phyloP scores from a whole-genome alignment of 2,888 invertebrate species.

The Arenicola marina region DNA sequence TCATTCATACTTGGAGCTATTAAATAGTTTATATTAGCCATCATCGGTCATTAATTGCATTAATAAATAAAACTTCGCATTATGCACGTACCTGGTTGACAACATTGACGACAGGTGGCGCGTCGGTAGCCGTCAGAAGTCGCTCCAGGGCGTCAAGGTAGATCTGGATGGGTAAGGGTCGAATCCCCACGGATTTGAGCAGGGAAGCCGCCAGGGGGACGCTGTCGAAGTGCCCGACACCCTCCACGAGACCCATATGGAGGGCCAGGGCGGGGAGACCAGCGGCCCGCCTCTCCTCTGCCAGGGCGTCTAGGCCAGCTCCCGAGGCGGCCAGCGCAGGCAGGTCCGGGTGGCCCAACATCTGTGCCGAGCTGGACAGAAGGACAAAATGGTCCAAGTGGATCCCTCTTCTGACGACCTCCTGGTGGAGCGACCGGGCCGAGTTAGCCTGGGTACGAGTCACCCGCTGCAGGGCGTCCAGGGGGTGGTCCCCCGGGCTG shows the following conservation, averaged over 20 bases:
- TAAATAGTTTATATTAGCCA: no score
- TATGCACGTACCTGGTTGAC: slow-evolving; percentile 15
- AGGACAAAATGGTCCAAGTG: slow-evolving; percentile 11
- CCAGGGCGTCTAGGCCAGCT: slow-evolving; percentile 3
- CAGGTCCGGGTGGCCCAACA: slow-evolving; percentile 6
- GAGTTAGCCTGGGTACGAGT: background rate
- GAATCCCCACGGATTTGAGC: no score
- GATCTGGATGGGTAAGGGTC: no score
- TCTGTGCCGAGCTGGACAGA: slow-evolving; percentile 5
- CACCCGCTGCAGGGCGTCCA: background rate
- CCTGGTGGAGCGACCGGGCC: background rate
- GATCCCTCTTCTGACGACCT: background rate
- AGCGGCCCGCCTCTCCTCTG: background rate
- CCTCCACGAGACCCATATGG: slow-evolving; percentile 8
- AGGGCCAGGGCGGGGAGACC: slow-evolving; percentile 8
- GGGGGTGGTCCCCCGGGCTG: no score
- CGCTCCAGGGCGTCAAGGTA: slow-evolving; percentile 10
- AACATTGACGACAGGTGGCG: slow-evolving; percentile 9
- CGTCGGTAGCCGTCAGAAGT: background rate
- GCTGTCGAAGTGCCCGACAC: slow-evolving; percentile 2
- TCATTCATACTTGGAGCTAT: no score
- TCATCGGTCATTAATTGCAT: no score
- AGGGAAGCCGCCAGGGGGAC: no score
- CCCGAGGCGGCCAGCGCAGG: slow-evolving; percentile 1
- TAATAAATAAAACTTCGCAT: no score